Conservation (phyloP, 1,140 invertebrate species). For the Rhizoglyphus robini region DNA sequence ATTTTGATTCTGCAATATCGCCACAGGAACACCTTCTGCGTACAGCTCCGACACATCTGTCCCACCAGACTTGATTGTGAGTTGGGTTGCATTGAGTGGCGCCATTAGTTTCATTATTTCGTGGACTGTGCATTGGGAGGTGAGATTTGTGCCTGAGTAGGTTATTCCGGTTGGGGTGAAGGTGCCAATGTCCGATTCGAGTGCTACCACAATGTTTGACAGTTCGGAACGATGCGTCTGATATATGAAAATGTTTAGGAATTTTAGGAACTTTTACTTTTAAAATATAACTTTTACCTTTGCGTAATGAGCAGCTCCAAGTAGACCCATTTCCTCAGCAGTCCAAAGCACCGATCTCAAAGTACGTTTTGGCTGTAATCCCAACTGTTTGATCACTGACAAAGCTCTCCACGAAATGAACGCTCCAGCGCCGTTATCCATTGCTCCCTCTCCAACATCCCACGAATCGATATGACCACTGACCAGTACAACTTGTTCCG, state of each 20-base stretch:
- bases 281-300: no score
- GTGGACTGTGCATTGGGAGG: conserved; percentile 21
- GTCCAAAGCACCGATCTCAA: conserved; percentile 64
- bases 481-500: conserved; percentile 54
- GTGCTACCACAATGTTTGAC: conserved; percentile 50
- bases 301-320: conserved; percentile 51
- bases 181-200: conserved; percentile 71
- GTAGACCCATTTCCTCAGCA: conserved; percentile 56
- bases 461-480: no score
- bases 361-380: conserved; percentile 56
- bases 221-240: conserved; percentile 46
- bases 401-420: no score
- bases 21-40: conserved; percentile 49
- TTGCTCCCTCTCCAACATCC: no score
- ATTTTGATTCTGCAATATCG: conserved; percentile 49
- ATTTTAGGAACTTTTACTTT: no score
- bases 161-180: conserved; percentile 53
- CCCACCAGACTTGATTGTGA: conserved; percentile 43
- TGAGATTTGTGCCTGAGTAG: conserved; percentile 39
- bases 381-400: no score
- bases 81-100: no score
- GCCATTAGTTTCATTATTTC: no score
- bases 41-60: conserved; percentile 52
- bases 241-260: no score
- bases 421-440: no score